Conservation (phyloP, 2,888 invertebrate genomes). For the Acleris emargana region DNA sequence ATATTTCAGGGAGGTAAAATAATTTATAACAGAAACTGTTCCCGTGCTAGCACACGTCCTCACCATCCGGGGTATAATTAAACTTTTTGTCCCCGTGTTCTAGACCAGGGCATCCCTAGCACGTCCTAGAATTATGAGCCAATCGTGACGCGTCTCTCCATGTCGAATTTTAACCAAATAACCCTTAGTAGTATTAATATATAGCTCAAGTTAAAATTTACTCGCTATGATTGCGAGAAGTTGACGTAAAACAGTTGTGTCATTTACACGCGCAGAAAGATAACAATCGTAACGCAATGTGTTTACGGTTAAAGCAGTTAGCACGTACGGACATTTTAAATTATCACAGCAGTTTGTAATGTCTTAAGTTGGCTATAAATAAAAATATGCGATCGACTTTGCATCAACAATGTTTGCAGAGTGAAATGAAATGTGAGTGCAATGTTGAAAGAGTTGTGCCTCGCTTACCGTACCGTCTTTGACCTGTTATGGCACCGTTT, state of each 20-base stretch:
- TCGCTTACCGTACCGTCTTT: too few relatives aligned
- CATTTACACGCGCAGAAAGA: constrained; percentile 25
- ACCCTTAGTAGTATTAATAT: constrained; percentile 36
- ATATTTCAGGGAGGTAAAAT: constrained; percentile 44
- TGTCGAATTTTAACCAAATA: constrained; percentile 29
- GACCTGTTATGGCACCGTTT: too few relatives aligned
- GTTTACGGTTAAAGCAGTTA: constrained; percentile 17
- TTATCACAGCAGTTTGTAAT: not conserved
- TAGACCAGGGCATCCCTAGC: constrained; percentile 54
- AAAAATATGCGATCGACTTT: not conserved
- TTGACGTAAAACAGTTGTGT: constrained; percentile 21
- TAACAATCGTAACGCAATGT: constrained; percentile 31
- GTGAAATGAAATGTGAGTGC: too few relatives aligned
- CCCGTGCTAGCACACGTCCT: constrained; percentile 45
- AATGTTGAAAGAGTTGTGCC: too few relatives aligned
- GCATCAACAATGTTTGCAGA: not conserved
- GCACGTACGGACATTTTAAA: constrained; percentile 16
- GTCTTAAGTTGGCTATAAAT: not conserved
- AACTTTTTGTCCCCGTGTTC: constrained; percentile 60
- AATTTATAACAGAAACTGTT: constrained; percentile 49
- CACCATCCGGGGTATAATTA: constrained; percentile 62
- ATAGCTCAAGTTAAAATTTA: not conserved
- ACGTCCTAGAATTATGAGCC: constrained; percentile 70
- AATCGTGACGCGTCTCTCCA: constrained; percentile 62
- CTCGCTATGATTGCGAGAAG: constrained; percentile 4